These are phyloP conservation scores for Chloropsis hardwickii DNA, from an alignment of 2,113 vertebrate genomes.

Conservation along the genomic window DNA sequence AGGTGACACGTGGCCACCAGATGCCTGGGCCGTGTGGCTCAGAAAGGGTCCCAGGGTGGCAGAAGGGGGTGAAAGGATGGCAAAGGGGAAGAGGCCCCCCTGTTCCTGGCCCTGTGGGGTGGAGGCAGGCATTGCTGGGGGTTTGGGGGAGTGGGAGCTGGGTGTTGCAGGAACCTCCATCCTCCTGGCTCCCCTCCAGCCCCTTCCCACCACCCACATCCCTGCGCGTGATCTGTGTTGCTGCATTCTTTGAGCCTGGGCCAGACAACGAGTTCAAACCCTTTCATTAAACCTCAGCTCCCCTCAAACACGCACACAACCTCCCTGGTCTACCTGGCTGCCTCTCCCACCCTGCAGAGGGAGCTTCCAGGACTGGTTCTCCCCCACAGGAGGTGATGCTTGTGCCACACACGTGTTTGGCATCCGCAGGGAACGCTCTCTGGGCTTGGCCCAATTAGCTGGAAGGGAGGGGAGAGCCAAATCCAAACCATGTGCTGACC, in stretches of 20 bases:
- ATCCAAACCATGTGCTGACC: constrained; percentile 63
- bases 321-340: neutral
- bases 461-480: constrained; percentile 10
- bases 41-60: neutral
- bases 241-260: constrained; percentile 14
- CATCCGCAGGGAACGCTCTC: neutral
- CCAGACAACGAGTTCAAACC: neutral
- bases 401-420: neutral
- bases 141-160: fast-evolving
- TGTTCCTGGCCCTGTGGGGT: neutral
- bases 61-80: neutral
- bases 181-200: neutral
- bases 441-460: neutral
- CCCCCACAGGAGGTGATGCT: neutral
- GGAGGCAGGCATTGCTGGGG: neutral
- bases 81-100: neutral
- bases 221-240: neutral
- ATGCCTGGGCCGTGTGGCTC: fast-evolving
- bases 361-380: neutral
- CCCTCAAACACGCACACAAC: neutral
- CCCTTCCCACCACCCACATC: constrained; percentile 19
- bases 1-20: neutral
- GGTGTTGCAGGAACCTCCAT: neutral
- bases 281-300: neutral
- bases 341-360: neutral